These are phyloP conservation scores for Cecropterus lyciades DNA, from an alignment of 1,140 invertebrate genomes.

Conservation along the genomic window DNA sequence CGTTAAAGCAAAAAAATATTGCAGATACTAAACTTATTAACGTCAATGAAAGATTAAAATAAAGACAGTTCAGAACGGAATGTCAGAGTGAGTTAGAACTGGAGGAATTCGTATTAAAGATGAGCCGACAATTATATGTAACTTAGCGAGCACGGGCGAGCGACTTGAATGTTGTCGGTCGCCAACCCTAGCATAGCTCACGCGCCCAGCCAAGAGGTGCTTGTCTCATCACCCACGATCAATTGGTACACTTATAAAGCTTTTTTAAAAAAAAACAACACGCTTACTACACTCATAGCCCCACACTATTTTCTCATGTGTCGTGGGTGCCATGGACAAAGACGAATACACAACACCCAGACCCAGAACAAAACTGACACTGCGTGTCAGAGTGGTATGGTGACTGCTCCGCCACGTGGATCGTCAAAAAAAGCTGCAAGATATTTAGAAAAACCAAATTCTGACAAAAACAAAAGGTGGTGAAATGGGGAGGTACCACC, in stretches of 20 bases:
- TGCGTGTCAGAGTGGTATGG: too few species aligned
- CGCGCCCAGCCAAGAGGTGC: constrained; percentile 22
- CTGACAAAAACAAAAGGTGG: too few species aligned
- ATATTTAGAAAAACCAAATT: too few species aligned
- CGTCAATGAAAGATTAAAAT: constrained; percentile 24
- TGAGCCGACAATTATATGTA: constrained; percentile 37
- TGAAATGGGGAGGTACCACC: too few species aligned
- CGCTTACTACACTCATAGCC: too few species aligned
- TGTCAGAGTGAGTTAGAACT: constrained; percentile 35
- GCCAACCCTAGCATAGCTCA: constrained; percentile 34
- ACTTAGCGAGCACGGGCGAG: constrained; percentile 25
- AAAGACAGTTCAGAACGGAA: constrained; percentile 20
- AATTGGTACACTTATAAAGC: background rate
- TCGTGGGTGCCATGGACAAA: too few species aligned
- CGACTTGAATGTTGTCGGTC: constrained; percentile 30
- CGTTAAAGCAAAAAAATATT: constrained; percentile 14
- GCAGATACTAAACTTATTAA: constrained; percentile 8
- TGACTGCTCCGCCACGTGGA: too few species aligned
- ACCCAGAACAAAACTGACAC: too few species aligned
- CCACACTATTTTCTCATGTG: too few species aligned
- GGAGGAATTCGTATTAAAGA: constrained; percentile 35
- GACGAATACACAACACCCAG: too few species aligned
- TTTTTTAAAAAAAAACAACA: too few species aligned
- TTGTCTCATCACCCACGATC: background rate
- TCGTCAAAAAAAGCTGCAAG: too few species aligned